Conservation (phyloP, 1,140 invertebrate species). For the Nylanderia fulva region DNA sequence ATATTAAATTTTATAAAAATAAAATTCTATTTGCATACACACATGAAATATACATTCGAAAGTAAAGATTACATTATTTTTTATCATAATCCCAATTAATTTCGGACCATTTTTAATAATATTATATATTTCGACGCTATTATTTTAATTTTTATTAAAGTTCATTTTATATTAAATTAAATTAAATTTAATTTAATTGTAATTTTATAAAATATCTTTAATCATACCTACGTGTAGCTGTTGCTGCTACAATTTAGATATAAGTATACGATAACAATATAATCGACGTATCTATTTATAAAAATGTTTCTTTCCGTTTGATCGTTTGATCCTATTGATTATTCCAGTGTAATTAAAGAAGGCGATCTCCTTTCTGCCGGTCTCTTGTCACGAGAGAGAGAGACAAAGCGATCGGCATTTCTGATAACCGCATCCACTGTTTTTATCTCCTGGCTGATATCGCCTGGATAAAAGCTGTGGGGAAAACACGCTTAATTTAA, state of each 20-base stretch:
- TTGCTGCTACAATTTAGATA: neutral
- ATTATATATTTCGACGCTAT: too few species aligned
- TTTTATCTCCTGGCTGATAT: constrained; percentile 25
- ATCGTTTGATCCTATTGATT: neutral
- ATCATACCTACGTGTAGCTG: too few species aligned
- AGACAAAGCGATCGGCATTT: neutral
- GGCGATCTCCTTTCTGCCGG: neutral
- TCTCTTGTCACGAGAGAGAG: neutral
- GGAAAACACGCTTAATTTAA: constrained; percentile 24
- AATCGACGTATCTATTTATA: neutral
- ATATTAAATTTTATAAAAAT: too few species aligned
- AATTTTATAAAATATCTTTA: too few species aligned
- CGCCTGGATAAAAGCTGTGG: constrained; percentile 2
- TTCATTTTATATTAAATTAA: too few species aligned
- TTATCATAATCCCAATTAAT: too few species aligned
- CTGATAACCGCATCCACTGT: constrained; percentile 8
- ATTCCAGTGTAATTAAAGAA: neutral
- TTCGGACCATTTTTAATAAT: too few species aligned
- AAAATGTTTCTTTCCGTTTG: neutral
- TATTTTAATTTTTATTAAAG: too few species aligned
- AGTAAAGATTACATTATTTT: too few species aligned
- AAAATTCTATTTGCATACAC: too few species aligned
- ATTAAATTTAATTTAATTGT: too few species aligned
- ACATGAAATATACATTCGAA: too few species aligned
- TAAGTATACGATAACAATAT: neutral